These are phyloP conservation scores for Stenolophus ochropezus DNA, from an alignment of 2,888 invertebrate species.

Conservation along the genomic window DNA sequence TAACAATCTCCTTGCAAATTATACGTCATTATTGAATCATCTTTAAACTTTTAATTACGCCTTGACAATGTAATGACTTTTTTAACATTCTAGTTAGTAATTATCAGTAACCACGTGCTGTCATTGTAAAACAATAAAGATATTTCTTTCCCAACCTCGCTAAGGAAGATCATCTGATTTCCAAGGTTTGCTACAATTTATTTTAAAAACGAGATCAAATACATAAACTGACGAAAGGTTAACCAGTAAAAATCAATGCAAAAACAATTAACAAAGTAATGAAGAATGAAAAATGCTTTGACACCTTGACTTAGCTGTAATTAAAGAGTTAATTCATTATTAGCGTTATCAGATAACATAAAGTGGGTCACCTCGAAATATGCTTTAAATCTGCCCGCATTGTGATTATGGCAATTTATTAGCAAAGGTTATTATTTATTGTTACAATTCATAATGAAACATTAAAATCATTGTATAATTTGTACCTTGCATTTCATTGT, in stretches of 20 bases:
- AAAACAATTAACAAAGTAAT: constrained; percentile 41
- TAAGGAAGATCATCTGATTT: background rate
- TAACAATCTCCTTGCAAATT: background rate
- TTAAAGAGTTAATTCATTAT: background rate
- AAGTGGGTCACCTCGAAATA: background rate
- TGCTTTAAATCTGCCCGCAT: background rate
- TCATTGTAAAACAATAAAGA: background rate
- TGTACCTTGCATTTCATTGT: background rate
- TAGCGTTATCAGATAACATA: background rate
- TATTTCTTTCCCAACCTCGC: background rate
- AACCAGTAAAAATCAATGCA: constrained; percentile 49
- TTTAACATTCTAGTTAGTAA: background rate
- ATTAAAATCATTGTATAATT: background rate
- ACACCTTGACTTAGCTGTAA: constrained; percentile 6
- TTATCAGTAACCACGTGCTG: background rate
- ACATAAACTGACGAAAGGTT: constrained; percentile 28
- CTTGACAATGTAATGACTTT: background rate
- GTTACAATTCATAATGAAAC: background rate
- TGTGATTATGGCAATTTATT: background rate
- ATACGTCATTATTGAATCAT: background rate
- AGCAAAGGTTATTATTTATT: background rate
- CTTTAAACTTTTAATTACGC: background rate
- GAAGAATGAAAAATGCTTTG: constrained; percentile 4
- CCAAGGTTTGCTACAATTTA: background rate
- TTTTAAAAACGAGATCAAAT: background rate